phyloP scores from a whole-genome alignment of 2,797 vertebrate genomes.

The Syngnathus acus region DNA sequence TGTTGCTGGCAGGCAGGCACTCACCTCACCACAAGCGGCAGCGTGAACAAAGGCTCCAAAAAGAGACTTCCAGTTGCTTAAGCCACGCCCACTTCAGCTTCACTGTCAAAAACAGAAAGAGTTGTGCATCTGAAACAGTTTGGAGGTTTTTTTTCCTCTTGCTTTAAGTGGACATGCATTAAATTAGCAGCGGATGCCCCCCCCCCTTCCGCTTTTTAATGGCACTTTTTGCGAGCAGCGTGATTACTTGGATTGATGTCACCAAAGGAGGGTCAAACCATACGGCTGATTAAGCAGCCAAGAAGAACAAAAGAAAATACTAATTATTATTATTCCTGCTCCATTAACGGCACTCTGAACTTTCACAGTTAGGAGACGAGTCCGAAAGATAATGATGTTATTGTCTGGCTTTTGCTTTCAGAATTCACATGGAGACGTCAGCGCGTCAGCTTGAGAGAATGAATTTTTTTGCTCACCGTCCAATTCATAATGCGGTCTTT shows the following conservation, averaged over 20 bases:
- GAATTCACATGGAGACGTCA: not conserved
- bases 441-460: not conserved
- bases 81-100: not conserved
- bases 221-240: not conserved
- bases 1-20: too few species aligned
- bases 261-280: constrained; percentile 3
- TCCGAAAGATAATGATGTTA: not conserved
- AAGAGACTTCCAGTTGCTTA: too few species aligned
- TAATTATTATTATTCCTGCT: not conserved
- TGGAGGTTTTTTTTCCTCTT: too few species aligned
- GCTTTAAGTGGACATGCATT: too few species aligned
- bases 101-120: not conserved
- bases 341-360: not conserved
- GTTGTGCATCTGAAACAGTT: too few species aligned
- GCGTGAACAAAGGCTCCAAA: too few species aligned
- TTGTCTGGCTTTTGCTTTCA: not conserved
- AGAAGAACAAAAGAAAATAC: not conserved
- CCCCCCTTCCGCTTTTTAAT: not conserved
- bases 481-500: not conserved
- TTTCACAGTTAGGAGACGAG: too few species aligned
- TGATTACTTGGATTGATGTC: constrained; percentile 21
- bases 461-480: not conserved
- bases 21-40: too few species aligned
- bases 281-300: not conserved
- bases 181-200: not conserved